These are phyloP conservation scores for Resseliella maxima DNA, from an alignment of 2,888 invertebrate species.

Conservation along the genomic window DNA sequence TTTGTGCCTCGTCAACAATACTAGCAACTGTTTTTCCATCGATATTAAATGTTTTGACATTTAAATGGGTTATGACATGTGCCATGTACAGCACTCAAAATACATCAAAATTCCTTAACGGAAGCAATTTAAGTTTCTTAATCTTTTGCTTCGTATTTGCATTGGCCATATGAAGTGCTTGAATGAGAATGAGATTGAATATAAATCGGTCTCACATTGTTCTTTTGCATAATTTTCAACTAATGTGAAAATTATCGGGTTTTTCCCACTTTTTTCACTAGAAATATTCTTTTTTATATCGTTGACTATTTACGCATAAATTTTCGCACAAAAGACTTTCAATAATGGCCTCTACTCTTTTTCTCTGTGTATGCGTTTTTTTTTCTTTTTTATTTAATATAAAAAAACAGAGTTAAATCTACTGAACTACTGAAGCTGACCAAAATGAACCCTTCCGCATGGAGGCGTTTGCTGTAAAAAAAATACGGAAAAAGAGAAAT, in stretches of 20 bases:
- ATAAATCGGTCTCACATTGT: not conserved
- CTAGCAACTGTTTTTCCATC: not conserved
- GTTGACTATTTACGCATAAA: not conserved
- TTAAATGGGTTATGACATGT: constrained; percentile 48
- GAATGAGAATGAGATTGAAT: too few relatives aligned
- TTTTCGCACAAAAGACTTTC: not conserved
- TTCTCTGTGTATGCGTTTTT: not conserved
- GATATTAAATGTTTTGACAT: constrained; percentile 40
- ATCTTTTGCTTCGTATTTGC: not conserved
- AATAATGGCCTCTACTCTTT: too few relatives aligned
- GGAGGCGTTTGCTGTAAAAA: not conserved
- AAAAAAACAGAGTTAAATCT: not conserved
- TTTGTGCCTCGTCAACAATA: not conserved
- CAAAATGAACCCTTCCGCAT: not conserved
- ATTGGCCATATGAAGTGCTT: not conserved
- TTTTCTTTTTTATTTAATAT: not conserved
- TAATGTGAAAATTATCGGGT: constrained; percentile 24
- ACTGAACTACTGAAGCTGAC: too few relatives aligned
- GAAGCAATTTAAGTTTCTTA: not conserved
- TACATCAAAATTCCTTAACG: not conserved
- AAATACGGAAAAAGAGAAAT: too few relatives aligned
- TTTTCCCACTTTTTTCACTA: not conserved
- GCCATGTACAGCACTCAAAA: not conserved
- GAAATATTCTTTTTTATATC: not conserved
- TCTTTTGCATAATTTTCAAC: constrained; percentile 47